phyloP scores from a whole-genome alignment of 2,797 vertebrate species.

The Lacerta viridis region DNA sequence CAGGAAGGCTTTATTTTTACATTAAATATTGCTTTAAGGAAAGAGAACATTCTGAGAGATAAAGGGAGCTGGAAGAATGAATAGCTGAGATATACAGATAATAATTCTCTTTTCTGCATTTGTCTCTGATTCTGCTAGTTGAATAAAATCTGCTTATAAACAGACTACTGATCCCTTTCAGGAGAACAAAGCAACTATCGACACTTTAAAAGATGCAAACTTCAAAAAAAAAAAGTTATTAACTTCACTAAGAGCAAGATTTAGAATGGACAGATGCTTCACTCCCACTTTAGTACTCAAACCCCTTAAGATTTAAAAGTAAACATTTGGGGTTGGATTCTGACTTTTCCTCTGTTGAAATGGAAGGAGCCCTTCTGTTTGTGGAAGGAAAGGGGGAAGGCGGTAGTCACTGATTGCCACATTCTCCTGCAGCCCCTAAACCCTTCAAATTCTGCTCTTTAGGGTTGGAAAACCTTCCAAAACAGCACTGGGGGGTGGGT shows the following conservation, averaged over 20 bases:
- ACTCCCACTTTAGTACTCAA: neutral
- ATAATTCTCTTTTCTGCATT: slow-evolving; percentile 72
- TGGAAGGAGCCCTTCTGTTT: too few species aligned
- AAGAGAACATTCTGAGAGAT: slow-evolving; percentile 66
- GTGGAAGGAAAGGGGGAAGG: too few species aligned
- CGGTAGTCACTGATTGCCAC: too few species aligned
- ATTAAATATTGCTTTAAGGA: slow-evolving; percentile 75
- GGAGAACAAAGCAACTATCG: slow-evolving; percentile 59
- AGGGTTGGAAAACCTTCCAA: neutral
- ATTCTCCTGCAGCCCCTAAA: too few species aligned
- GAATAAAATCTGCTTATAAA: slow-evolving; percentile 72
- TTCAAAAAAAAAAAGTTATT: slow-evolving; percentile 15
- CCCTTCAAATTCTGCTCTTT: neutral
- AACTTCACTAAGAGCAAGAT: accelerated
- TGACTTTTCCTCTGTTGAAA: neutral
- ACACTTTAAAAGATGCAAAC: slow-evolving; percentile 49
- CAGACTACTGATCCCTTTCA: slow-evolving; percentile 57
- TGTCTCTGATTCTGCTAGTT: slow-evolving; percentile 67
- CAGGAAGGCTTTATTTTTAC: slow-evolving; percentile 70
- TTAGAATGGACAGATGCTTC: accelerated
- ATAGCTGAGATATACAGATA: slow-evolving; percentile 69
- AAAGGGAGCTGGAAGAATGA: slow-evolving; percentile 69
- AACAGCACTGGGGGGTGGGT: neutral
- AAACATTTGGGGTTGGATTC: neutral
- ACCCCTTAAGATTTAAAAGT: neutral